Percentiles rank a stretch among this genome's conserved stretches.
Conservation (phyloP, 1,140 invertebrate species). For the Charaxes varanes region DNA sequence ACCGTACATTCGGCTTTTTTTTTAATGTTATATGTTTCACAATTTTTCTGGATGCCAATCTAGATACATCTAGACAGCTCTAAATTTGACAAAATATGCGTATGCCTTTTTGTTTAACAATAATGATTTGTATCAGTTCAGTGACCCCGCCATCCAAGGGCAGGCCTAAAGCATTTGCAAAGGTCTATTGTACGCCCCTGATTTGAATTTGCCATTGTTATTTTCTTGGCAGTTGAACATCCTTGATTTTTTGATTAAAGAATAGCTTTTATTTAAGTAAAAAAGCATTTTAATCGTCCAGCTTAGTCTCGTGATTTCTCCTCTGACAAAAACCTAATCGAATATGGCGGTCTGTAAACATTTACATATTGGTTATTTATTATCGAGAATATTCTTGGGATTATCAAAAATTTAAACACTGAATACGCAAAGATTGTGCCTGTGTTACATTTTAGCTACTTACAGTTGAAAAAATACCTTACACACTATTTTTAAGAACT, state of each 20-base stretch:
- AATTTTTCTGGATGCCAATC: too few relatives aligned
- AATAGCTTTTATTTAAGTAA: constrained; percentile 14
- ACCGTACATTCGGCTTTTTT: too few relatives aligned
- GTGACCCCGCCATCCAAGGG: constrained; percentile 13
- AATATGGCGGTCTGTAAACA: too few relatives aligned
- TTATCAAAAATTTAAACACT: neutral
- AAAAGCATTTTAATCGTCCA: constrained; percentile 5
- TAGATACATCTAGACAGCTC: too few relatives aligned
- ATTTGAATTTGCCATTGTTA: constrained; percentile 21
- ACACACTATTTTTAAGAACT: constrained; percentile 31
- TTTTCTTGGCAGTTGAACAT: constrained; percentile 19
- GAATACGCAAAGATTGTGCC: constrained; percentile 24
- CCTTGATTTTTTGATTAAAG: constrained; percentile 15
- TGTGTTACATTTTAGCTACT: constrained; percentile 28
- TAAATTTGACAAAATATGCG: neutral
- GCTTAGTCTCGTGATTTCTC: too few relatives aligned
- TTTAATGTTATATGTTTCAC: too few relatives aligned
- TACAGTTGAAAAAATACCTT: constrained; percentile 31
- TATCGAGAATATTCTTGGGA: neutral
- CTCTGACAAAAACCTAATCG: neutral
- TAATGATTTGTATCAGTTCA: constrained; percentile 15
- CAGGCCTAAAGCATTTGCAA: constrained; percentile 8
- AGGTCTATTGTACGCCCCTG: constrained; percentile 10
- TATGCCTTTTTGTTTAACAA: constrained; percentile 4
- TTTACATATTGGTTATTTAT: too few relatives aligned